Conservation (phyloP, 2,888 invertebrate species). For the Caenorhabditis panamensis region DNA sequence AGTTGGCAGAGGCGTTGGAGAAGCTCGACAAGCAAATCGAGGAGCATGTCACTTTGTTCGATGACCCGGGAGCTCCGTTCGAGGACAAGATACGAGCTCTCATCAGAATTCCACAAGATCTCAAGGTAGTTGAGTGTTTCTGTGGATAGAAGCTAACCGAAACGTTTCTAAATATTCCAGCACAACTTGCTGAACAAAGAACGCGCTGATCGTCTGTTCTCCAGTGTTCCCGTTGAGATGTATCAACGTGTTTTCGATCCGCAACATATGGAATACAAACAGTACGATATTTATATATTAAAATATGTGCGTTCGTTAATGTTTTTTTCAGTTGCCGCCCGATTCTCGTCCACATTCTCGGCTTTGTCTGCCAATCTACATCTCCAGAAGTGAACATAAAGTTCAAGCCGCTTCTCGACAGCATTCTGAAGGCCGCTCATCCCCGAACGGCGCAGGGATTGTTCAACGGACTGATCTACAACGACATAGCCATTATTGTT, state of each 20-base stretch:
- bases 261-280: neutral
- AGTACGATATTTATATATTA: neutral
- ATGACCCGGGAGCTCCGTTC: conserved; percentile 22
- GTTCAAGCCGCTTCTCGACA: conserved; percentile 32
- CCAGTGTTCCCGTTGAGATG: conserved; percentile 21
- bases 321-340: conserved; percentile 35
- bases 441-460: neutral
- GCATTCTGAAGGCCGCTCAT: neutral
- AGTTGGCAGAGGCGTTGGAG: too few species aligned
- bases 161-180: conserved; percentile 23
- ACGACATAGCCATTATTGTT: conserved; percentile 6
- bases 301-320: neutral
- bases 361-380: conserved; percentile 24
- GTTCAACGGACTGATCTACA: neutral
- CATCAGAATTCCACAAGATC: conserved; percentile 7
- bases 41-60: conserved; percentile 10
- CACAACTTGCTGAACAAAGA: conserved; percentile 16
- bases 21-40: conserved; percentile 29
- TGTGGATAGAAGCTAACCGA: neutral
- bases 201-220: conserved; percentile 35
- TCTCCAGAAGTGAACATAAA: conserved; percentile 16
- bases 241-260: conserved; percentile 17
- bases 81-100: conserved; percentile 19
- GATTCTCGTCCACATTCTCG: conserved; percentile 29
- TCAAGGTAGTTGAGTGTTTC: conserved; percentile 19